These are phyloP conservation scores for Seira sanloemensis DNA, from an alignment of 2,888 invertebrate genomes.

Conservation along the genomic window DNA sequence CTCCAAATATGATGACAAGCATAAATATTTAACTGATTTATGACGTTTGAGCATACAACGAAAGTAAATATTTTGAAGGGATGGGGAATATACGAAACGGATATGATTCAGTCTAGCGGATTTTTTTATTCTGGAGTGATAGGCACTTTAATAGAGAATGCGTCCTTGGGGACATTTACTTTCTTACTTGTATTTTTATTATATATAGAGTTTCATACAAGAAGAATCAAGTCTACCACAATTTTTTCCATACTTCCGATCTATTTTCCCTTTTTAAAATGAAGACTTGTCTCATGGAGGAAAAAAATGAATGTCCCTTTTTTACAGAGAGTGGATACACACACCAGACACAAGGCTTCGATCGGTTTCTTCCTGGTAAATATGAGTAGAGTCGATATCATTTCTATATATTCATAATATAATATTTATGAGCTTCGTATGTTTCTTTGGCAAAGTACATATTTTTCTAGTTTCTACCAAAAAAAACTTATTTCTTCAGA, in stretches of 20 bases:
- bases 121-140: neutral
- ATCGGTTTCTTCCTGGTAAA: neutral
- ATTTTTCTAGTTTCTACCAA: neutral
- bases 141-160: slow-evolving; percentile 28
- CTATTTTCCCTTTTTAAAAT: too few species aligned
- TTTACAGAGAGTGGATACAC: neutral
- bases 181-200: neutral
- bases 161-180: slow-evolving; percentile 30
- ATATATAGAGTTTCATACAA: neutral
- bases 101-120: neutral
- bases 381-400: neutral
- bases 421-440: neutral
- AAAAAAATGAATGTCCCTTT: neutral
- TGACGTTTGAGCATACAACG: neutral
- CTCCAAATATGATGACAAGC: neutral
- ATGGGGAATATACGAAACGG: neutral
- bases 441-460: neutral
- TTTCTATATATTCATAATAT: neutral
- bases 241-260: neutral
- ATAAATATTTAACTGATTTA: slow-evolving; percentile 16
- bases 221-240: neutral
- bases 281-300: neutral
- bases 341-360: neutral
- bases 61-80: slow-evolving; percentile 7
- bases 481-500: slow-evolving; percentile 1